Conservation (phyloP, 2,113 vertebrate genomes). For the Oncorhynchus kisutch region DNA sequence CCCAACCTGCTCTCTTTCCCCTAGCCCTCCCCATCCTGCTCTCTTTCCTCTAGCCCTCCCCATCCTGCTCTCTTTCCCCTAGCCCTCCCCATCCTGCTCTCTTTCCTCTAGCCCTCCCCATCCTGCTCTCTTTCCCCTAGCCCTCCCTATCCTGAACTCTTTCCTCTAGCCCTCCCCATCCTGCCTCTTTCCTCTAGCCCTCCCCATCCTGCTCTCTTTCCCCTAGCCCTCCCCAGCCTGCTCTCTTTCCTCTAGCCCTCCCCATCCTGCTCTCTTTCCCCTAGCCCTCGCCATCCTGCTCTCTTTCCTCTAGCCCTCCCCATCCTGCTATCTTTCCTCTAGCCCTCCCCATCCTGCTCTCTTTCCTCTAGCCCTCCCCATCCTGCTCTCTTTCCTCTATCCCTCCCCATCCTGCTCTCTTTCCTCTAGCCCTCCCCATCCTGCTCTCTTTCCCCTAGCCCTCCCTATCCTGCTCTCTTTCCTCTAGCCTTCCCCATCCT, state of each 20-base stretch:
- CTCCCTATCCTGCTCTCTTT: slow-evolving; percentile 18
- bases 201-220: slow-evolving; percentile 18
- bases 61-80: slow-evolving; percentile 22
- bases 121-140: slow-evolving; percentile 18
- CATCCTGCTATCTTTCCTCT: too few relatives aligned
- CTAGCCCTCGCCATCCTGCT: background rate
- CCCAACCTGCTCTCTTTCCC: slow-evolving; percentile 20
- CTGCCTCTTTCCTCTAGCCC: background rate
- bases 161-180: background rate
- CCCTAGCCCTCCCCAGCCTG: background rate
- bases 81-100: too few relatives aligned
- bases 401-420: slow-evolving; percentile 12
- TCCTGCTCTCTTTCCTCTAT: slow-evolving; percentile 22
- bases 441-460: slow-evolving; percentile 19
- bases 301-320: slow-evolving; percentile 14
- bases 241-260: slow-evolving; percentile 20
- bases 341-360: slow-evolving; percentile 4
- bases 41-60: slow-evolving; percentile 14
- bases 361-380: slow-evolving; percentile 5
- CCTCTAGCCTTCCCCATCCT: background rate
- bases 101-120: background rate
- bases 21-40: background rate
- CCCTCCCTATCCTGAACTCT: slow-evolving; percentile 10
- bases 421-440: background rate
- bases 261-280: slow-evolving; percentile 20